Conservation (phyloP, 2,797 vertebrate genomes). For the Jordanella pulchra region DNA sequence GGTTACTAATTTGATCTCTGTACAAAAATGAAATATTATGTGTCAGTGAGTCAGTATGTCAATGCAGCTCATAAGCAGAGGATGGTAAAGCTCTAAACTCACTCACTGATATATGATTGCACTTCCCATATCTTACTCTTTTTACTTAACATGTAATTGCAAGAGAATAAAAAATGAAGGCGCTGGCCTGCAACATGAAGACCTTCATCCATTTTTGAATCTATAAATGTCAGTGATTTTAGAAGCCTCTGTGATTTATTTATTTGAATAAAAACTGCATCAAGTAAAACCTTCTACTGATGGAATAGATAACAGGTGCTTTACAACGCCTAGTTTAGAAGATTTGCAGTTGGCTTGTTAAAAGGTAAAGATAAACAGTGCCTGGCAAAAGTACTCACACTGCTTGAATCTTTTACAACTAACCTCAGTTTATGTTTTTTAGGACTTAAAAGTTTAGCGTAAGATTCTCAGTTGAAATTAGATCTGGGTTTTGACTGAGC, state of each 20-base stretch:
- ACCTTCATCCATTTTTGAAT: neutral
- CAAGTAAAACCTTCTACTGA: neutral
- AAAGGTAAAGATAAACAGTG: neutral
- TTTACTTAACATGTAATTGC: neutral
- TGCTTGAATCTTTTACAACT: no score
- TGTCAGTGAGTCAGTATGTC: conserved; percentile 29
- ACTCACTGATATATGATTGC: neutral
- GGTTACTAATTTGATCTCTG: conserved; percentile 33
- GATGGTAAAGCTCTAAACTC: conserved; percentile 16
- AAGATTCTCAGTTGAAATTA: no score
- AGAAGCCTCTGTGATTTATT: neutral
- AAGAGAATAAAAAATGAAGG: neutral
- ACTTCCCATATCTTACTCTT: neutral
- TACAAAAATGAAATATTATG: conserved; percentile 17
- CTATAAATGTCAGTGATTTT: neutral
- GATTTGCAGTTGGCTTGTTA: neutral
- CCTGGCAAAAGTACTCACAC: neutral
- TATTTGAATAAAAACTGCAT: conserved; percentile 1
- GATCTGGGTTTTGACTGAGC: no score
- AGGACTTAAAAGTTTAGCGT: no score
- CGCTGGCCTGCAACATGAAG: neutral
- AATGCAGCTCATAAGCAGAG: conserved; percentile 11
- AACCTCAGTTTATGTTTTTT: no score
- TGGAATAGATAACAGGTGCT: neutral
- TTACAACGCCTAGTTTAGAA: neutral